Evolutionary conservation across 2,888 invertebrate genomes (phyloP), one percentile per base, ranked within the genome.

Genomic region (Atethmia centrago): DNA sequence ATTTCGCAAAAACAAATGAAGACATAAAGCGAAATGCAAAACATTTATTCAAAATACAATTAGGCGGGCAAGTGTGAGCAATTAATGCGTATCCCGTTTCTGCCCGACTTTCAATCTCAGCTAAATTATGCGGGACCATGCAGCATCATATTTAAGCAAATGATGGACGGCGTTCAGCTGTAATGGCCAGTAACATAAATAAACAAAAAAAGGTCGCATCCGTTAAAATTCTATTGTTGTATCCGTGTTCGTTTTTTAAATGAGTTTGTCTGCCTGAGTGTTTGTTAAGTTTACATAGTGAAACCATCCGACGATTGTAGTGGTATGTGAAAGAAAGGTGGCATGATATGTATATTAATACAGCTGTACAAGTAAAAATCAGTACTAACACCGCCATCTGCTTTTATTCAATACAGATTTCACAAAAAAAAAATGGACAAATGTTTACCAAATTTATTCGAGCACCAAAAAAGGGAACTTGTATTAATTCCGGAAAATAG

Each of bases 111-210:
- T 47, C 76, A 77, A 85, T 74, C 74, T 79, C 36, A 61, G 59
- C 70, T 82, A 81, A 87, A 86, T 84, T 88, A 89, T 89, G 88
- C 85, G 78, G 63, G 62, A 76, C 67, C 84, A 87, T 87, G 86
- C 84, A 68, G 75, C 74, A 74, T 68, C 78, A 85, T 86, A 83
- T 83, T 82, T 79, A 84, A 83, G 80, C 77, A 88, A 88, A 88
- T 84, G 82, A 87, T 84, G 85, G 77, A 88, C 63, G 77, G 77
- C 36, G 21, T 84, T 78, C 53, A 53, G 10, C 74, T 45, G 21
- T 71, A 74, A 64, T 65, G 61, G 58, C 42, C 45, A 71, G 56
- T 71, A 40, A 69, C 36, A 28, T 40, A 72, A 42, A 55, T 49
- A 53, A 45, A 58, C 14, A 79, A 49, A 56, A 66, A 72, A 71